A percentile compares a stretch with the other conserved stretches of the same genome.
phyloP scores from a whole-genome alignment of 2,797 vertebrate species.

The Etheostoma perlongum region DNA sequence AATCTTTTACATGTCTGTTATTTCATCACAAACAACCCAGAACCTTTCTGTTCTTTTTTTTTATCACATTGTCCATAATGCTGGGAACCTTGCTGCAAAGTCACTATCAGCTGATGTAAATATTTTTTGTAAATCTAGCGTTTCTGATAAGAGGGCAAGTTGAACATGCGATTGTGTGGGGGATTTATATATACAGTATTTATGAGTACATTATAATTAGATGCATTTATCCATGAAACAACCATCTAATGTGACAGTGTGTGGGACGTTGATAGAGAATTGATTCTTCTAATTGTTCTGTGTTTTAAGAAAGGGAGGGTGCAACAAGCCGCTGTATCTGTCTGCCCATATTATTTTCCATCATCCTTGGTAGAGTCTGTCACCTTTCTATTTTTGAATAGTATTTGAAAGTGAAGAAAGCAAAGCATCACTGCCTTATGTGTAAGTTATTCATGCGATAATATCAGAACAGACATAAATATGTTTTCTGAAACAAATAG shows the following conservation, averaged over 20 bases:
- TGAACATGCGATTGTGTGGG: constrained; percentile 21
- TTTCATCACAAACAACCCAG: constrained; percentile 1
- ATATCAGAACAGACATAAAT: constrained; percentile 5
- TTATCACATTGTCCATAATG: constrained; percentile 48
- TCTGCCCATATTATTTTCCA: constrained; percentile 2
- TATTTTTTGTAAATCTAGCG: constrained; percentile 62
- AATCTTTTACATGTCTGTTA: constrained; percentile 1
- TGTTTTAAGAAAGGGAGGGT: constrained; percentile 23
- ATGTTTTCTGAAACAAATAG: neutral
- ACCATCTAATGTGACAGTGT: constrained; percentile 53
- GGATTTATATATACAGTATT: constrained; percentile 65
- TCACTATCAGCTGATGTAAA: constrained; percentile 67
- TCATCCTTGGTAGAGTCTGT: neutral
- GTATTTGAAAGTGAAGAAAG: constrained; percentile 25
- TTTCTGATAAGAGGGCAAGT: constrained; percentile 37
- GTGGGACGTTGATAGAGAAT: constrained; percentile 25
- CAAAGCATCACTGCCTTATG: neutral
- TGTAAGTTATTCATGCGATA: neutral
- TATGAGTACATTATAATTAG: constrained; percentile 44
- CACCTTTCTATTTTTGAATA: constrained; percentile 12
- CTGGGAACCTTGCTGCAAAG: constrained; percentile 57
- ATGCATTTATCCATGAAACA: constrained; percentile 43
- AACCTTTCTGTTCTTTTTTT: neutral
- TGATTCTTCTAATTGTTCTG: constrained; percentile 35
- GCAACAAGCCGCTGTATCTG: constrained; percentile 23